Conservation (phyloP, 2,113 vertebrate species). For the Eudyptes chrysolophus region DNA sequence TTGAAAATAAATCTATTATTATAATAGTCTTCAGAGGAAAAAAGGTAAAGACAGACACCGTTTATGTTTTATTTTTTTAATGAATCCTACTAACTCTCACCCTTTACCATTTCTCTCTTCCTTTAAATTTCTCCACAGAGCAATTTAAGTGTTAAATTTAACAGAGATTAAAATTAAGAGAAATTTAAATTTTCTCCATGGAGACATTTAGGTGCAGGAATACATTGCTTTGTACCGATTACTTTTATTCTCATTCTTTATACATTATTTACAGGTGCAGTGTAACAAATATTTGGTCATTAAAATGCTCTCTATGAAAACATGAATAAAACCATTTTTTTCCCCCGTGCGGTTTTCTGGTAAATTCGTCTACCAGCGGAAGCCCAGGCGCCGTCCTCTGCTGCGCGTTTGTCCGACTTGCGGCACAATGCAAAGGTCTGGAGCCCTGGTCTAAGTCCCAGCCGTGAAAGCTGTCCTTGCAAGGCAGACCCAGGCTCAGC, state of each 20-base stretch:
- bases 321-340: background rate
- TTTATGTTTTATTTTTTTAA: background rate
- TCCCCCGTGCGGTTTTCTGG: background rate
- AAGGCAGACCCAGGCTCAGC: background rate
- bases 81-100: background rate
- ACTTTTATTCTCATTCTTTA: background rate
- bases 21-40: background rate
- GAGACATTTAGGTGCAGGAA: background rate
- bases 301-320: background rate
- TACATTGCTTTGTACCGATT: background rate
- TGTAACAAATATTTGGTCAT: background rate
- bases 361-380: background rate
- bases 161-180: background rate
- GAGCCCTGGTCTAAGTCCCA: background rate
- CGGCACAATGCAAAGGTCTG: accelerated
- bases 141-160: background rate
- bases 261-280: background rate
- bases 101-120: background rate
- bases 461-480: background rate
- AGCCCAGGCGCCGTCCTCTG: background rate
- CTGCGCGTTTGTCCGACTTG: accelerated
- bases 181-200: background rate
- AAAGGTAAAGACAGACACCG: background rate
- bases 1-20: background rate
- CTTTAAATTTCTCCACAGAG: background rate